phyloP scores from a whole-genome alignment of 2,888 invertebrate species.

The Drosophila parthenogenetica region DNA sequence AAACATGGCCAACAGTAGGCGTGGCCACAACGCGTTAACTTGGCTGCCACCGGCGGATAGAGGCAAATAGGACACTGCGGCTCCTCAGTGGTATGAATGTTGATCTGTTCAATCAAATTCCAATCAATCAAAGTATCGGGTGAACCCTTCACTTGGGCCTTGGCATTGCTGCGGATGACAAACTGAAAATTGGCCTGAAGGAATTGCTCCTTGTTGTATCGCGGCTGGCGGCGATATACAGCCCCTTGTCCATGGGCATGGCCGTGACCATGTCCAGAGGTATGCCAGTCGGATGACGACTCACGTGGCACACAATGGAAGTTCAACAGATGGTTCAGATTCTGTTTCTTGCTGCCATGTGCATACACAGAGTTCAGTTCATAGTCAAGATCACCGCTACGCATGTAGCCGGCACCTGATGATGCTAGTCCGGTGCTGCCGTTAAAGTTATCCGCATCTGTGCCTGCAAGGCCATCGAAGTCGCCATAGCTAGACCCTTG shows the following conservation, averaged over 20 bases:
- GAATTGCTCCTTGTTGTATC: conserved; percentile 97
- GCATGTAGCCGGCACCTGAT: conserved; percentile 59
- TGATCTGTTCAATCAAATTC: conserved; percentile 96
- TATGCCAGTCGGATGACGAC: conserved; percentile 58
- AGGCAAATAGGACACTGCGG: conserved; percentile 97
- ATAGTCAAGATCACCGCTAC: conserved; percentile 72
- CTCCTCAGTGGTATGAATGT: conserved; percentile 88
- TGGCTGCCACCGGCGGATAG: conserved; percentile 93
- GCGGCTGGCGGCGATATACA: conserved; percentile 85
- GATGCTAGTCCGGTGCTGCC: conserved; percentile 84
- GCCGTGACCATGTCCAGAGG: conserved; percentile 56
- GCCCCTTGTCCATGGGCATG: conserved; percentile 41
- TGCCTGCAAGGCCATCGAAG: conserved; percentile 65
- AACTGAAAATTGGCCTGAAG: conserved; percentile 98
- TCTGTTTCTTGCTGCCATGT: conserved; percentile 95
- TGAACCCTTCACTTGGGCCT: conserved; percentile 90
- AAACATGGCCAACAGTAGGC: conserved; percentile 98
- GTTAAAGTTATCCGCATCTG: conserved; percentile 75
- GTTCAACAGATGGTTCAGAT: conserved; percentile 96
- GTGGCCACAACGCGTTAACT: conserved; percentile 97
- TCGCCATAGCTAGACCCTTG: conserved; percentile 55
- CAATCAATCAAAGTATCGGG: conserved; percentile 96
- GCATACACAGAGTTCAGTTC: conserved; percentile 94
- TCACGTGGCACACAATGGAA: conserved; percentile 92
- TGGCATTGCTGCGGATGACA: conserved; percentile 93